These are phyloP conservation scores for Dryomyza anilis DNA, from an alignment of 2,888 invertebrate genomes.

Conservation along the genomic window DNA sequence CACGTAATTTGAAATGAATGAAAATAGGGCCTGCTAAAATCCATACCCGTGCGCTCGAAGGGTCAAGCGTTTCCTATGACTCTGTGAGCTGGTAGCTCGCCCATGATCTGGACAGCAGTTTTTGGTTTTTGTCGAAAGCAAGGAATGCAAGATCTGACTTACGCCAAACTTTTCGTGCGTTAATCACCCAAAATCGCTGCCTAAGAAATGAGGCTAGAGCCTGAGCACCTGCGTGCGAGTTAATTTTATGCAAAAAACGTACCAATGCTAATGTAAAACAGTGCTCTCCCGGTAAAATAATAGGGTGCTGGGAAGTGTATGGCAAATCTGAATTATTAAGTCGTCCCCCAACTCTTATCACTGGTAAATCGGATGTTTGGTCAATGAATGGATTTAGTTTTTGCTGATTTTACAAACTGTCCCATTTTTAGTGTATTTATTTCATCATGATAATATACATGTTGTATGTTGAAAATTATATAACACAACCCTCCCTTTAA, in stretches of 20 bases:
- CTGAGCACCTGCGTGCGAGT: neutral
- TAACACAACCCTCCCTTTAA: neutral
- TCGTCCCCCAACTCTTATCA: neutral
- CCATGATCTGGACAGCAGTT: neutral
- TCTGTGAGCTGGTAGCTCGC: neutral
- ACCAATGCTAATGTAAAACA: neutral
- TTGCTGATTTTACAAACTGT: neutral
- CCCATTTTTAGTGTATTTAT: no score
- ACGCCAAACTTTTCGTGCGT: neutral
- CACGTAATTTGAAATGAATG: slow-evolving; percentile 13
- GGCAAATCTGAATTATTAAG: neutral
- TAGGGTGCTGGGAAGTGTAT: neutral
- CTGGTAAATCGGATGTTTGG: neutral
- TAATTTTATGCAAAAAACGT: neutral
- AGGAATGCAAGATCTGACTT: neutral
- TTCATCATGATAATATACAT: neutral
- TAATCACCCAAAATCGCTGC: neutral
- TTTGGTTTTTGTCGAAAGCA: neutral
- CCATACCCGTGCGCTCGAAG: slow-evolving; percentile 6
- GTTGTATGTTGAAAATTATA: neutral
- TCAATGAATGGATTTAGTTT: neutral
- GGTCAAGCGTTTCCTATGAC: neutral
- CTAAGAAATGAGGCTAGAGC: neutral
- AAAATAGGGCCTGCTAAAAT: slow-evolving; percentile 23
- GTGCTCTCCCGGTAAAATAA: neutral